These are phyloP conservation scores for Ptyas mucosa DNA, from an alignment of 2,113 vertebrate species.

Conservation along the genomic window DNA sequence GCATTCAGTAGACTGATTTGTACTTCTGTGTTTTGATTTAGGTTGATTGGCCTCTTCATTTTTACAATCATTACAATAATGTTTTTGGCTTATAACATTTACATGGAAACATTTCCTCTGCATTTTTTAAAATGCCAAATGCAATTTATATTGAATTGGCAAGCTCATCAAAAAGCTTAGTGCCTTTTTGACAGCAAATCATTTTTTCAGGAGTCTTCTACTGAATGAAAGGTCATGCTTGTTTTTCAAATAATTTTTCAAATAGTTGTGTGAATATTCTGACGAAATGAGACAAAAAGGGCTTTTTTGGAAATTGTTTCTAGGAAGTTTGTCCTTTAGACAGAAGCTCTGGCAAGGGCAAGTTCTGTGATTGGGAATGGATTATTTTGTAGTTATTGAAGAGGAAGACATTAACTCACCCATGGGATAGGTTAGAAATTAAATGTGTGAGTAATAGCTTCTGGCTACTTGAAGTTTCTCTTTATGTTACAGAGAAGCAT, in stretches of 20 bases:
- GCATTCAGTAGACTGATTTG: not conserved
- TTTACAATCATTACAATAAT: not conserved
- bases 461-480: not conserved
- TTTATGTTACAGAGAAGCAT: not conserved
- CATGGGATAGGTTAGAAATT: not conserved
- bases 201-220: not conserved
- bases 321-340: not conserved
- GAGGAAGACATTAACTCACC: not conserved
- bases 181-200: constrained; percentile 3
- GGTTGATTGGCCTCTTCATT: constrained; percentile 8
- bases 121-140: constrained; percentile 2
- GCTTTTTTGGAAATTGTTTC: not conserved
- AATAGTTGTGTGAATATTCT: not conserved
- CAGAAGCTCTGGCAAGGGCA: not conserved
- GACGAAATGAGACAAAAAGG: not conserved
- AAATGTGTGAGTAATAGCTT: not conserved
- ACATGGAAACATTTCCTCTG: not conserved
- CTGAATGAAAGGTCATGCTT: not conserved
- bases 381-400: not conserved
- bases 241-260: constrained; percentile 13
- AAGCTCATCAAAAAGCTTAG: not conserved
- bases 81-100: constrained; percentile 4
- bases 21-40: not conserved
- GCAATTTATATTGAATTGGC: not conserved
- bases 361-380: not conserved